Evolutionary conservation across 2,797 vertebrate species (phyloP), one percentile per base, ranked within the genome.

Genomic region (Epinephelus coioides): DNA sequence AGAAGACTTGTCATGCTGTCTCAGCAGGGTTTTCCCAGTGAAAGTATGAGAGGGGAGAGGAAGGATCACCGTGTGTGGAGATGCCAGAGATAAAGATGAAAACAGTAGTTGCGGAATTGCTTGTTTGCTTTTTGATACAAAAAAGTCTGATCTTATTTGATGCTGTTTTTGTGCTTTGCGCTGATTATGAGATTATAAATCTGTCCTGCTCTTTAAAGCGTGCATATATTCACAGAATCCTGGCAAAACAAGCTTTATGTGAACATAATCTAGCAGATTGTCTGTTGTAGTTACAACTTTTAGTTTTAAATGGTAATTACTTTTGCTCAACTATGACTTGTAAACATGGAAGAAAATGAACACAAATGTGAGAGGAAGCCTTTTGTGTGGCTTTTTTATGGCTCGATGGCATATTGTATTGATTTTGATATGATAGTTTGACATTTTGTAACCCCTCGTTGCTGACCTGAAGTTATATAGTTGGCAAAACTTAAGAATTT

Each of bases 1-100:
- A 75, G 77, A 55, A 56, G 74, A 69, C 46, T 66, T 66, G 70
- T 81, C 60, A 63, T 89, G 78, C 72, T 76, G 79, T 61, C 69
- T 85, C 82, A 77, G 75, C 85, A 79, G 73, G 67, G 73, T 78
- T 85, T 86, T 84, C 79, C 81, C 77, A 56, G 51, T 53, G 62
- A 81, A 82, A 55, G 30, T 61, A 67, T 44, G 30, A 79, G 63
- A 64, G 53, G 43, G 64, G 51, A 71, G 64, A 19, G 11, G 23
- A 56, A 30, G 19, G 21, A 55, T 68, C 14, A 7, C 44, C 70
- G 0, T 25, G 54, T 25, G 14, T 49, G 25, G 23, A 10, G 56
- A 63, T 21, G 3, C 34, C n/a, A 9, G 6, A 43, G 47, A 73
- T 64, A 56, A 25, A 64, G 14, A 61, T 5, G 38, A 18, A 75